phyloP scores from a whole-genome alignment of 2,888 invertebrate species.

The Melikaiella ostensackeni region DNA sequence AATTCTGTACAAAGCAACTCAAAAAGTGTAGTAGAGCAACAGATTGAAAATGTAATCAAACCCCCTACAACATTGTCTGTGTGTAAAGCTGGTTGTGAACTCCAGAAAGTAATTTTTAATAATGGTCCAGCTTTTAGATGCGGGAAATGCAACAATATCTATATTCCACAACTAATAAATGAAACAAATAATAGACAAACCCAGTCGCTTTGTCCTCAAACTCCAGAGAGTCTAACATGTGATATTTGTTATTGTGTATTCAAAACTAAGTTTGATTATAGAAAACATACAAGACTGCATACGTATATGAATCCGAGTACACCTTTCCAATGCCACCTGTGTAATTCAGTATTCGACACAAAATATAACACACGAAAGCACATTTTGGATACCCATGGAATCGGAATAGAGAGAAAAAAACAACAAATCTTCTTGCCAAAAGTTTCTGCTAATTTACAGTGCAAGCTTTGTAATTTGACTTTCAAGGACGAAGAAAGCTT shows the following conservation, averaged over 20 bases:
- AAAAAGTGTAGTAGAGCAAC: neutral
- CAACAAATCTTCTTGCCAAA: neutral
- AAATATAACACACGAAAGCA: slow-evolving; percentile 45
- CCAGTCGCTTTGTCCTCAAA: slow-evolving; percentile 57
- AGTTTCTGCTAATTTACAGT: slow-evolving; percentile 49
- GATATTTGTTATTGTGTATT: slow-evolving; percentile 65
- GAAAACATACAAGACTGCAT: slow-evolving; percentile 58
- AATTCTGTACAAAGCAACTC: neutral
- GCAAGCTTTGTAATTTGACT: slow-evolving; percentile 62
- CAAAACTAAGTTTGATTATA: slow-evolving; percentile 54
- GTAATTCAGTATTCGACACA: slow-evolving; percentile 47
- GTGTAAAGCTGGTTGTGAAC: slow-evolving; percentile 53
- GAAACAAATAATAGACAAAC: slow-evolving; percentile 54
- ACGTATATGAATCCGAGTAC: neutral
- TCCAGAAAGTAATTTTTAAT: slow-evolving; percentile 53
- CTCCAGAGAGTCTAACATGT: slow-evolving; percentile 67
- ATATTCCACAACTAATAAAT: neutral
- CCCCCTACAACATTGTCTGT: neutral
- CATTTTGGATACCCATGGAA: slow-evolving; percentile 67
- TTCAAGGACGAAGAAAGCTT: slow-evolving; percentile 64
- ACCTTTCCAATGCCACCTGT: slow-evolving; percentile 5
- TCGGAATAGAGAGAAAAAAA: slow-evolving; percentile 56
- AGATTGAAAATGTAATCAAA: neutral
- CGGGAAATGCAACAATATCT: slow-evolving; percentile 51
- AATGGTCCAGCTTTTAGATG: slow-evolving; percentile 54